These are phyloP conservation scores for Mesorhabditis belari DNA, from an alignment of 2,888 invertebrate species.

Conservation along the genomic window DNA sequence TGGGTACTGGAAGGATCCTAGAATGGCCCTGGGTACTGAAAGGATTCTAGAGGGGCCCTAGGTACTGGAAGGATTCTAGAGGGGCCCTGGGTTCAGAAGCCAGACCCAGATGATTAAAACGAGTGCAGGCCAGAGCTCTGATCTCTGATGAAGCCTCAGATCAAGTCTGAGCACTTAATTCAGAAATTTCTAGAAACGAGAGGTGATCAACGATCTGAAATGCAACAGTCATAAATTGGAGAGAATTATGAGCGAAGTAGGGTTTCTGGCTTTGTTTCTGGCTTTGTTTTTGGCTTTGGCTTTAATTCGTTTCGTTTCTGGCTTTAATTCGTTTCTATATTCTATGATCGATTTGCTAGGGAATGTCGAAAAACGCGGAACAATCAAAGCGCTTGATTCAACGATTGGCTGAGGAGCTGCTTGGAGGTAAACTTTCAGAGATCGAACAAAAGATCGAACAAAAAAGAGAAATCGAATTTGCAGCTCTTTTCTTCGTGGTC, in stretches of 20 bases:
- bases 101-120: too few species aligned
- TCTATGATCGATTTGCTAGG: background rate
- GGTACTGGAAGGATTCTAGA: too few species aligned
- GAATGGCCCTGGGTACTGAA: too few species aligned
- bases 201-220: background rate
- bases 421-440: conserved; percentile 5
- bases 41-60: too few species aligned
- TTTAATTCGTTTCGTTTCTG: background rate
- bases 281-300: background rate
- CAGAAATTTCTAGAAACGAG: too few species aligned
- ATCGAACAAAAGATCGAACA: too few species aligned
- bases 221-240: background rate
- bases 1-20: too few species aligned
- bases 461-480: too few species aligned
- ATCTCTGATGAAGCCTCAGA: too few species aligned
- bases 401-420: conserved; percentile 6
- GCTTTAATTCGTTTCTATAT: background rate
- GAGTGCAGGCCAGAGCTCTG: too few species aligned
- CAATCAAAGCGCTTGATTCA: conserved; percentile 9
- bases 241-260: background rate
- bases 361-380: conserved; percentile 2
- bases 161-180: too few species aligned
- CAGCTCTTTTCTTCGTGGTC: background rate
- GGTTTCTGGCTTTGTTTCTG: background rate
- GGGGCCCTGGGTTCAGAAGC: too few species aligned